Percentiles rank a stretch among this genome's conserved stretches.
Evolutionary conservation across 2,113 vertebrate genomes (phyloP).

Genomic region (Psilopsiagon aymara): DNA sequence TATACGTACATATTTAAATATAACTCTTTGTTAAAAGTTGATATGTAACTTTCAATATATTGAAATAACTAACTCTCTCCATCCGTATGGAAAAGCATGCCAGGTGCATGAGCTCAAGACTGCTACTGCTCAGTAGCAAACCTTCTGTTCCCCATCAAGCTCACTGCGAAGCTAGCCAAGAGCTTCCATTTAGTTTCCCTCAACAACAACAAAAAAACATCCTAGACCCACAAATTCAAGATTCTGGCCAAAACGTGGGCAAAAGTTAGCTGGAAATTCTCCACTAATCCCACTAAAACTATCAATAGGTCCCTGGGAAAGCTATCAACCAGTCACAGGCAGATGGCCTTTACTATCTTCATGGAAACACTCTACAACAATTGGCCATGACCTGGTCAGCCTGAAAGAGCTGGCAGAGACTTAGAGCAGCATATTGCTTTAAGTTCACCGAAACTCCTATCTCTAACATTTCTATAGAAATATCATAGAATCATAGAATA

Average conservation of each 20-base stretch:
- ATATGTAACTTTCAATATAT: not conserved
- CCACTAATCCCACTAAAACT: not conserved
- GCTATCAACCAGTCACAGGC: not conserved
- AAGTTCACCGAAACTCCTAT: not conserved
- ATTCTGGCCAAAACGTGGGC: not conserved
- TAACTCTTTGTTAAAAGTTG: not conserved
- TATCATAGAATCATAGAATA: too few relatives aligned
- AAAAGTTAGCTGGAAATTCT: not conserved
- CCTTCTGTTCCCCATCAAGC: not conserved
- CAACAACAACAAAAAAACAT: not conserved
- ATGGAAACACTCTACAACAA: not conserved
- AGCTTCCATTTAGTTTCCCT: not conserved
- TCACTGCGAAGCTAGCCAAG: not conserved
- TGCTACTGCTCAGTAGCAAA: not conserved
- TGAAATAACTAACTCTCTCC: not conserved
- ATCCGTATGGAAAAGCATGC: not conserved
- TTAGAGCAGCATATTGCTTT: not conserved
- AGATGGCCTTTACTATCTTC: not conserved
- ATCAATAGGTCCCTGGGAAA: not conserved
- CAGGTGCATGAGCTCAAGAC: not conserved
- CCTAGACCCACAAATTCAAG: not conserved
- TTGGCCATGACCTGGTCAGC: not conserved
- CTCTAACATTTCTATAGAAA: not conserved
- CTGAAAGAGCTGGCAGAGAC: not conserved
- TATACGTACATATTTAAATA: not conserved